Evolutionary conservation across 2,888 invertebrate species (phyloP).

Genomic region (Dolichopus griseipennis): DNA sequence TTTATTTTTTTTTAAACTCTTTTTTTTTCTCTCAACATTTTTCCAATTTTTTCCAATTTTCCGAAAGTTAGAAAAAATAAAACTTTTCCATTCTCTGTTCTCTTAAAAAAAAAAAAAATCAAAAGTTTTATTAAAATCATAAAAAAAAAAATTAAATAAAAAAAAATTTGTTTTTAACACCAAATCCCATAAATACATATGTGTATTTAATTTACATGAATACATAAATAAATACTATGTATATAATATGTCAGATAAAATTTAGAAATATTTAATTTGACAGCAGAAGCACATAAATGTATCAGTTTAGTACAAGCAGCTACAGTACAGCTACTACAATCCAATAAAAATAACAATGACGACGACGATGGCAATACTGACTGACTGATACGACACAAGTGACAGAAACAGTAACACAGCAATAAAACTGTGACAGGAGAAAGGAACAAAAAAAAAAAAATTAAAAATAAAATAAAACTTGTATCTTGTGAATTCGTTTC

Average conservation of each 20-base stretch:
- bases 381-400: no score
- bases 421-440: no score
- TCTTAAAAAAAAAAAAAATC: background rate
- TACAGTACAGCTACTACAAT: no score
- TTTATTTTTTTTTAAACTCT: background rate
- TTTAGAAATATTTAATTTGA: conserved; percentile 1
- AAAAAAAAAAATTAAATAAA: background rate
- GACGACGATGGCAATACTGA: no score
- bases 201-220: no score
- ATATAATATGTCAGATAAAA: background rate
- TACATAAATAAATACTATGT: no score
- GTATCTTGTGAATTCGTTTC: no score
- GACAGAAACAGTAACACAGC: no score
- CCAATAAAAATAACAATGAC: no score
- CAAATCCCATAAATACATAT: background rate
- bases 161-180: background rate
- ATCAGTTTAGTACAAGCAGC: no score
- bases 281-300: background rate
- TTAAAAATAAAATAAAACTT: no score
- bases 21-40: background rate
- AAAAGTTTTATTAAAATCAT: background rate
- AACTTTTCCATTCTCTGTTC: background rate
- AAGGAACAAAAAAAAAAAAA: no score
- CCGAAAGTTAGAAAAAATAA: background rate
- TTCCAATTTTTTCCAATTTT: background rate